Evolutionary conservation across 2,113 vertebrate genomes (phyloP), one percentile per base, ranked within the genome.

Genomic region (Eptatretus burgeri): DNA sequence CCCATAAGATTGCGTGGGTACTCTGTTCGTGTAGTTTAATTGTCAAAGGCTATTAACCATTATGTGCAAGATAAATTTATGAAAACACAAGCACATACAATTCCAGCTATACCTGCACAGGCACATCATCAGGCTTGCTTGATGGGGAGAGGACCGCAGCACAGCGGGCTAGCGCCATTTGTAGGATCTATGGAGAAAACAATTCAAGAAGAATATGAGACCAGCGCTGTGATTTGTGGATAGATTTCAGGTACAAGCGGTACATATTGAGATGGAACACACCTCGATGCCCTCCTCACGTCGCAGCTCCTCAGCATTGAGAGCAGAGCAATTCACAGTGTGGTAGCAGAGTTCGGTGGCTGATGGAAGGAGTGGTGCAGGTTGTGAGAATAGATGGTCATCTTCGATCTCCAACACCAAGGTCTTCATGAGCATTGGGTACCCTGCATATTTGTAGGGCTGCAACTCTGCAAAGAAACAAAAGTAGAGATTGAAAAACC

Each of bases 341-440:
- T 98, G 83, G 70, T 87, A 96, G 66, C 87, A 82, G 53, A 98
- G 75, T 52, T 98, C 91, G 10, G 82, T 66, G 10, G 85, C 84
- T 51, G 91, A 82, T 1, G 91, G 91, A 66, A 95, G 74, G 50
- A 98, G 69, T 1, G 88, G 82, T 17, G 87, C 84, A 50, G 83
- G 76, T 74, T 95, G 94, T 52, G 86, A 94, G 75, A 98, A 98
- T 14, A 98, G 77, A 67, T 79, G 80, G 50, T 77, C 75, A 67
- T 98, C 91, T 51, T 81, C 78, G 0, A 85, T 98, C 75, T 98
- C 91, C 78, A 93, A 84, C 12, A 78, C 87, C 72, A 98, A 88
- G 5, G 87, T 96, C 74, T 88, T 85, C 67, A 98, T 94, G 63
- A 98, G 77, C 91, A 98, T 98, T 27, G 91, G 91, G 68, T 98